phyloP scores from a whole-genome alignment of 2,113 vertebrate genomes.

The Hemiscyllium ocellatum region DNA sequence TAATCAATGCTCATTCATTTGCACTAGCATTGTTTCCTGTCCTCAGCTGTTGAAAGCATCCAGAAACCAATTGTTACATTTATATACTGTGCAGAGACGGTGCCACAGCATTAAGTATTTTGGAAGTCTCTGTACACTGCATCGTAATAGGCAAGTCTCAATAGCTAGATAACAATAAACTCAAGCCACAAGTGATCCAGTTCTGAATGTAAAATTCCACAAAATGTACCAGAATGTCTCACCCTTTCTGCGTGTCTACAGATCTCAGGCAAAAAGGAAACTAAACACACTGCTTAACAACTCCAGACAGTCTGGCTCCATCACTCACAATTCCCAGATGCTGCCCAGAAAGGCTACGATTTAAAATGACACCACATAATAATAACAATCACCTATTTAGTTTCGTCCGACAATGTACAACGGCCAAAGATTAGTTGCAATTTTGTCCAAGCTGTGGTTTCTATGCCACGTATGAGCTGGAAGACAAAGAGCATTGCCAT shows the following conservation, averaged over 20 bases:
- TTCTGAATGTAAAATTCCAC: neutral
- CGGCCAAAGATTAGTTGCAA: neutral
- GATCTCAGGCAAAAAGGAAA: neutral
- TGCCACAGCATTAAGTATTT: neutral
- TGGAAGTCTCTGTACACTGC: neutral
- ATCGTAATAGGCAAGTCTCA: neutral
- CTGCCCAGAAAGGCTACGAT: neutral
- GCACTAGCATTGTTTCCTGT: no score
- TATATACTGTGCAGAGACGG: neutral
- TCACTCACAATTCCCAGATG: conserved; percentile 14
- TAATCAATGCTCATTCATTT: no score
- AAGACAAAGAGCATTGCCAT: neutral
- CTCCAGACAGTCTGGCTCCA: conserved; percentile 11
- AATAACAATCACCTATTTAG: conserved; percentile 1
- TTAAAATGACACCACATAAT: neutral
- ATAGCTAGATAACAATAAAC: neutral
- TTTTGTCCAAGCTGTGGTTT: neutral
- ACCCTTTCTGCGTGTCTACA: neutral
- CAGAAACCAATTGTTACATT: no score
- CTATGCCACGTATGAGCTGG: no score
- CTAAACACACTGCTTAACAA: neutral
- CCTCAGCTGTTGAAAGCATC: no score
- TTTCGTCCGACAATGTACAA: neutral
- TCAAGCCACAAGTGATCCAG: neutral
- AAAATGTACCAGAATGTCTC: neutral